Evolutionary conservation across 2,797 vertebrate genomes (phyloP).

Genomic region (Poeciliopsis infans): DNA sequence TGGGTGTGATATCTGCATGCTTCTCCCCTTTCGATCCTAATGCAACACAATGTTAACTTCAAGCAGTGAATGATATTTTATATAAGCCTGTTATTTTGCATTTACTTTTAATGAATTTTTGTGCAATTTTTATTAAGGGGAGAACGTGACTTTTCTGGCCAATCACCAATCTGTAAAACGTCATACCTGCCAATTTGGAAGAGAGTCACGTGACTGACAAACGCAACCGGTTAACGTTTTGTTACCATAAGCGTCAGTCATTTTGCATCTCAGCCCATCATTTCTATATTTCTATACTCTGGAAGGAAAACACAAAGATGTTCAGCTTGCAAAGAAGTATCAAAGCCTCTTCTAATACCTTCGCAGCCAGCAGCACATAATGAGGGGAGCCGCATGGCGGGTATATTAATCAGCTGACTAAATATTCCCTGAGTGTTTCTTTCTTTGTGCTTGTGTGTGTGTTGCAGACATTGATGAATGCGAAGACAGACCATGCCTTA

Average conservation of each 20-base stretch:
- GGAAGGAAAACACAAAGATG: not conserved
- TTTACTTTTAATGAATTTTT: not conserved
- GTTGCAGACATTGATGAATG: conserved; percentile 83
- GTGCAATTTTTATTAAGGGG: not conserved
- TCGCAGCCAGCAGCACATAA: conserved; percentile 82
- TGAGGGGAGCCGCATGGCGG: conserved; percentile 78
- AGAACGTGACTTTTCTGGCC: no score
- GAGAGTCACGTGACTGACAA: no score
- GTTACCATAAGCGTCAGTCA: no score
- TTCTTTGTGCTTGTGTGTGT: conserved; percentile 36
- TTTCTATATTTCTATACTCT: no score
- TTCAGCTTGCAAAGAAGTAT: conserved; percentile 71
- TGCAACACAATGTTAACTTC: not conserved
- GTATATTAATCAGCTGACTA: conserved; percentile 86
- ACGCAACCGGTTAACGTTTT: no score
- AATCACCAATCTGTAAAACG: no score
- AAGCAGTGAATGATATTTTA: not conserved
- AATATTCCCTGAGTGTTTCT: conserved; percentile 69
- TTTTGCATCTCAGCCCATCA: no score
- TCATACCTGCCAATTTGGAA: no score
- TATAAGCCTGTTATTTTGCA: not conserved
- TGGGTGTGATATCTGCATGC: no score
- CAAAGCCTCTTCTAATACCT: conserved; percentile 77
- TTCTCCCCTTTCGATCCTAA: not conserved
- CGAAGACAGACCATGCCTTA: conserved; percentile 76